These are phyloP conservation scores for Scelioninae gen. 2 DNA, from an alignment of 2,888 invertebrate genomes.

Conservation along the genomic window DNA sequence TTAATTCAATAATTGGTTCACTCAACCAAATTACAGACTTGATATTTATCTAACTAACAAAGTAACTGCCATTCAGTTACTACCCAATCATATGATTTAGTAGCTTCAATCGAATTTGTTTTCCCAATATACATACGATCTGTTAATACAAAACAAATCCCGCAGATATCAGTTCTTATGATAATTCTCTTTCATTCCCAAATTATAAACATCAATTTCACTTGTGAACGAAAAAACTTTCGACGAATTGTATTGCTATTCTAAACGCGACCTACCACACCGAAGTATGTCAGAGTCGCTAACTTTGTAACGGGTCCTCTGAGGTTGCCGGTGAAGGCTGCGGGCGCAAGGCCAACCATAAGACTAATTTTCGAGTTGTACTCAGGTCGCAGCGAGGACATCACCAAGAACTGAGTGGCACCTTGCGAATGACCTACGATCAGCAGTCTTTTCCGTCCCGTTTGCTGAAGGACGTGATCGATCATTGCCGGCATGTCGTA, in stretches of 20 bases:
- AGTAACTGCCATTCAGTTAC: no score
- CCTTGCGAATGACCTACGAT: conserved; percentile 80
- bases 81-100: no score
- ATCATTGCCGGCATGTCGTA: conserved; percentile 79
- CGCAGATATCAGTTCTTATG: no score
- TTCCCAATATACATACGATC: no score
- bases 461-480: conserved; percentile 75
- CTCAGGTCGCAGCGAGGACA: conserved; percentile 70
- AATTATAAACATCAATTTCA: no score
- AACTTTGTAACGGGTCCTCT: conserved; percentile 72
- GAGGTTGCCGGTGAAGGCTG: conserved; percentile 71
- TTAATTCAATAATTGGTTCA: no score
- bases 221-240: neutral
- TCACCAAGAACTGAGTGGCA: conserved; percentile 74
- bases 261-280: conserved; percentile 69
- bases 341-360: conserved; percentile 72
- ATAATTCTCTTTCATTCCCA: no score
- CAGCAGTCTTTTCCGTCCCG: conserved; percentile 74
- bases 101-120: no score
- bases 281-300: conserved; percentile 70
- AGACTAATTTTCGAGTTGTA: conserved; percentile 71
- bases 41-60: no score
- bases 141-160: no score
- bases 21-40: no score
- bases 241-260: conserved; percentile 31